Evolutionary conservation across 2,888 invertebrate species (phyloP), one percentile per base, ranked within the genome.

Genomic region (Alloplasta piceator): DNA sequence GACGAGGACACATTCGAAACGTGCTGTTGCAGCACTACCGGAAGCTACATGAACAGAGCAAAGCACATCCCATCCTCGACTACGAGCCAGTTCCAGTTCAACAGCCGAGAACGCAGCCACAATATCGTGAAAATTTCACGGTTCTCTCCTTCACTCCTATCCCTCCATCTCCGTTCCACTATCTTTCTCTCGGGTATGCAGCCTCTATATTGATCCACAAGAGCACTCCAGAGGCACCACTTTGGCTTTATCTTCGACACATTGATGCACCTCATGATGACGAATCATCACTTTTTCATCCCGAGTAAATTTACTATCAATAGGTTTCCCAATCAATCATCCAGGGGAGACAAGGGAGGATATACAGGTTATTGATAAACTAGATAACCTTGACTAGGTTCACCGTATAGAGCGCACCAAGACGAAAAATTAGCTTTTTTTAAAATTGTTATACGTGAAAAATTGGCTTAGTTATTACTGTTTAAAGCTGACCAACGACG

Each of bases 1-100:
- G 46, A 66, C 43, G 61, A 75, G 67, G 61, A 68, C 78, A 78
- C 82, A 82, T 78, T 82, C 78, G 82, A 82, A 82, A 82, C 82
- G 71, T 82, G 78, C 82, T 67, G 71, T 66, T 71, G 78, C 78
- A 75, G 71, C 75, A 67, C 78, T 75, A 63, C 61, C 56, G 67
- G 74, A 70, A 67, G 61, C 74, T 67, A 61, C 71, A 67, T 58
- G 60, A 66, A 74, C 56, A 68, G 75, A n/a, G 41, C 60, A 61
- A 68, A 75, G 67, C 73, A 74, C 64, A 74, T 74, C 55, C 46
- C 48, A 48, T 66, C 46, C 75, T 75, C 68, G 38, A 58, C 58
- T 39, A 26, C 66, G 1, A 68, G 60, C 60, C 80, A 72, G 80
- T 76, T 63, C 14, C 56, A 58, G 63, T 12, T 70, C 58, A 70